Conservation (phyloP, 2,888 invertebrate species). For the Phengaris arion region DNA sequence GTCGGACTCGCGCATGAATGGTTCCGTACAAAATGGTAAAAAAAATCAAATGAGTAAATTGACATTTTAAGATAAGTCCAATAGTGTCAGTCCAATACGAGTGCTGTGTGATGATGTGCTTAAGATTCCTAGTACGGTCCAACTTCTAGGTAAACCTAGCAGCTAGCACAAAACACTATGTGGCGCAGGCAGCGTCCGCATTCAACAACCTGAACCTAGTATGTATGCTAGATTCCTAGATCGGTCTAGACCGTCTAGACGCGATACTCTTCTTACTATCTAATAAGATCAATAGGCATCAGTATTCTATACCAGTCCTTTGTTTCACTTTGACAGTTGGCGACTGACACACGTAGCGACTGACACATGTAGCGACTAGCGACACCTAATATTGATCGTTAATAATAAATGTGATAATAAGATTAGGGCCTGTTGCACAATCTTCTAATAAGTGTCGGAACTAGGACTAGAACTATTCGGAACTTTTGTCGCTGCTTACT, state of each 20-base stretch:
- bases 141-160: background rate
- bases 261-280: background rate
- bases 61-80: no score
- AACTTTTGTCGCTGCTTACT: no score
- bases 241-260: background rate
- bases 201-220: background rate
- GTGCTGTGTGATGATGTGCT: background rate
- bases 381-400: no score
- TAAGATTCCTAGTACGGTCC: background rate
- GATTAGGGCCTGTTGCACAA: no score
- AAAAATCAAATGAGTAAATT: no score
- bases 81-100: background rate
- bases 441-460: no score
- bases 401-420: no score
- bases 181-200: background rate
- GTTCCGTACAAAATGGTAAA: no score
- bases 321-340: background rate
- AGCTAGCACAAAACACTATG: background rate
- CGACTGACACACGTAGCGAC: no score
- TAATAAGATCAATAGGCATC: background rate
- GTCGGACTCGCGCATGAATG: no score
- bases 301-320: background rate
- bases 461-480: no score
- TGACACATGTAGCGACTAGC: no score
- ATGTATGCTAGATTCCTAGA: background rate